phyloP scores from a whole-genome alignment of 2,113 vertebrate genomes.

The Microcebus ravelobensis region DNA sequence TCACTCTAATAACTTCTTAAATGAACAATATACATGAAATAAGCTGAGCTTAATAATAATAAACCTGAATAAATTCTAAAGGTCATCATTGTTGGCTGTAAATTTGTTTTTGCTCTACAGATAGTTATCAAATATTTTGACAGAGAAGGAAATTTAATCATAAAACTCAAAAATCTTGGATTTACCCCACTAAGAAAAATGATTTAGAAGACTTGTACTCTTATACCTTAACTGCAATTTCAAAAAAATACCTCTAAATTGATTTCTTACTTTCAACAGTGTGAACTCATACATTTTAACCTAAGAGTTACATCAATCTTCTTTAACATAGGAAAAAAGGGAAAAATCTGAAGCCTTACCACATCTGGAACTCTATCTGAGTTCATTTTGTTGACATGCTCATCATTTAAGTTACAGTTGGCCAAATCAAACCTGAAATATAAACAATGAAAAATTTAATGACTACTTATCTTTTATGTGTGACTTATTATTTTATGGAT shows the following conservation, averaged over 20 bases:
- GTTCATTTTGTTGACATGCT: constrained; percentile 97
- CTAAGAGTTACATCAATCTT: neutral
- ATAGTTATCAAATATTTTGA: neutral
- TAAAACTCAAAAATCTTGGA: neutral
- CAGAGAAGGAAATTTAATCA: neutral
- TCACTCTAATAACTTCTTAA: constrained; percentile 1
- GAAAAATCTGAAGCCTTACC: constrained; percentile 86
- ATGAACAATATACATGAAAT: neutral
- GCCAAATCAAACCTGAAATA: constrained; percentile 93
- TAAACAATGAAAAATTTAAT: constrained; percentile 22
- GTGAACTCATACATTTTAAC: neutral
- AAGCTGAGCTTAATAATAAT: neutral
- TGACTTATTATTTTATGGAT: neutral
- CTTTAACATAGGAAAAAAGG: neutral
- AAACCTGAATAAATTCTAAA: neutral
- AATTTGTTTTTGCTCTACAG: neutral
- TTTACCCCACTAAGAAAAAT: constrained; percentile 7
- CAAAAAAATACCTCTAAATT: neutral
- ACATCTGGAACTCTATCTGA: constrained; percentile 94
- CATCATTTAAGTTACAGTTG: constrained; percentile 97
- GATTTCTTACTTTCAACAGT: constrained; percentile 2
- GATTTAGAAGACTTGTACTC: neutral
- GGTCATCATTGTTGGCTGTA: neutral
- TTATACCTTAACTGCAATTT: constrained; percentile 24
- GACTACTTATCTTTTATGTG: neutral